Evolutionary conservation across 1,140 invertebrate species (phyloP).

Genomic region (Adoxophyes honmai): DNA sequence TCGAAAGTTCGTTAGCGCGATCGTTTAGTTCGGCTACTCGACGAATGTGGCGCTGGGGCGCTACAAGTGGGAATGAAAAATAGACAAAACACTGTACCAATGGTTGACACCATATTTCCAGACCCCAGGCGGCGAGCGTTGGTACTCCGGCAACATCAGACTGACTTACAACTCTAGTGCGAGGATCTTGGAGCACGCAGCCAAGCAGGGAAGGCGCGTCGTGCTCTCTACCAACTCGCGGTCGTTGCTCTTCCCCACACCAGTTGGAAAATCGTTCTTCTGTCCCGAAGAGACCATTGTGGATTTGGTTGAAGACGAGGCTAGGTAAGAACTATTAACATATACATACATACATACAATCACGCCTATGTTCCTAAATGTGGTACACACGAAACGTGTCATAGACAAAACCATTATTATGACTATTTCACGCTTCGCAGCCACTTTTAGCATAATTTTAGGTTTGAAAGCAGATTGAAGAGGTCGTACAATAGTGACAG

Average conservation of each 20-base stretch:
- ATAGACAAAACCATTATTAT: no score
- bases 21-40: no score
- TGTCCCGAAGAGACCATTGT: constrained; percentile 84
- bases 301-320: constrained; percentile 71
- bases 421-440: no score
- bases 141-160: constrained; percentile 87
- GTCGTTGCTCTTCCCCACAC: constrained; percentile 87
- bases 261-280: constrained; percentile 89
- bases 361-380: no score
- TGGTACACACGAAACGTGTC: no score
- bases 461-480: no score
- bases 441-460: no score
- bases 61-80: no score
- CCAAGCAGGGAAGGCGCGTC: constrained; percentile 69
- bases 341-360: no score
- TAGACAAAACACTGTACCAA: not conserved
- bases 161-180: constrained; percentile 80
- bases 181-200: constrained; percentile 74
- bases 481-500: no score
- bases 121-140: constrained; percentile 90
- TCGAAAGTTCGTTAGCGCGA: no score
- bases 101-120: constrained; percentile 61
- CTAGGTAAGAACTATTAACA: constrained; percentile 44
- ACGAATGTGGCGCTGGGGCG: no score
- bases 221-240: constrained; percentile 79